These are phyloP conservation scores for Caenorhabditis sp. DNA, from an alignment of 2,888 invertebrate genomes.

Conservation along the genomic window DNA sequence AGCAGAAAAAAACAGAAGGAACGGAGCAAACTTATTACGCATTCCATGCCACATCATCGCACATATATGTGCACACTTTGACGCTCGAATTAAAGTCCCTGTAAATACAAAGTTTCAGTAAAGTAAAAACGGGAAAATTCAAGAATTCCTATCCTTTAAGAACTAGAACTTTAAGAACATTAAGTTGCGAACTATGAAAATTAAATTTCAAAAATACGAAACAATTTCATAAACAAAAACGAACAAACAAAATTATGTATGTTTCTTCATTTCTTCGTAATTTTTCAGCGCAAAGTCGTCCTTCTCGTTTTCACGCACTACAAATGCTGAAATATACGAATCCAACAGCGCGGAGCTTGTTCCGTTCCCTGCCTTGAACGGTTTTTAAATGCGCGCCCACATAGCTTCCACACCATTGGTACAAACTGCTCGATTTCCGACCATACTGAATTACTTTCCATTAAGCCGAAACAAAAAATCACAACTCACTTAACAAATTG, in stretches of 20 bases:
- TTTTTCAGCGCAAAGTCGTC: neutral
- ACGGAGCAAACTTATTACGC: constrained; percentile 15
- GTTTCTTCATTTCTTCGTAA: neutral
- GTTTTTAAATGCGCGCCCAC: neutral
- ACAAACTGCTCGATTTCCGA: neutral
- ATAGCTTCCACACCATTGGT: neutral
- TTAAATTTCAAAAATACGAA: too few species aligned
- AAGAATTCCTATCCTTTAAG: too few species aligned
- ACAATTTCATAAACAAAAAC: too few species aligned
- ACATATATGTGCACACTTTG: too few species aligned
- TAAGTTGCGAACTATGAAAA: too few species aligned
- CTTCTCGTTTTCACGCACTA: neutral
- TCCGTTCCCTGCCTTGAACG: neutral
- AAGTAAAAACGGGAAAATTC: too few species aligned
- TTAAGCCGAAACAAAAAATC: too few species aligned
- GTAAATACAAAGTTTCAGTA: too few species aligned
- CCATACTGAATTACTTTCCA: neutral
- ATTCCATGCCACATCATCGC: constrained; percentile 39
- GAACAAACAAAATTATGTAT: too few species aligned
- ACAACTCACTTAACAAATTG: constrained; percentile 6
- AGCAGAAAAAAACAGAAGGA: neutral
- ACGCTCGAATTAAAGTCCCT: too few species aligned
- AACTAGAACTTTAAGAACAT: too few species aligned
- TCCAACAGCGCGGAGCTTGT: neutral
- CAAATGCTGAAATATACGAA: neutral